Evolutionary conservation across 1,140 invertebrate species (phyloP).

Genomic region (Trichonephila clavipes): DNA sequence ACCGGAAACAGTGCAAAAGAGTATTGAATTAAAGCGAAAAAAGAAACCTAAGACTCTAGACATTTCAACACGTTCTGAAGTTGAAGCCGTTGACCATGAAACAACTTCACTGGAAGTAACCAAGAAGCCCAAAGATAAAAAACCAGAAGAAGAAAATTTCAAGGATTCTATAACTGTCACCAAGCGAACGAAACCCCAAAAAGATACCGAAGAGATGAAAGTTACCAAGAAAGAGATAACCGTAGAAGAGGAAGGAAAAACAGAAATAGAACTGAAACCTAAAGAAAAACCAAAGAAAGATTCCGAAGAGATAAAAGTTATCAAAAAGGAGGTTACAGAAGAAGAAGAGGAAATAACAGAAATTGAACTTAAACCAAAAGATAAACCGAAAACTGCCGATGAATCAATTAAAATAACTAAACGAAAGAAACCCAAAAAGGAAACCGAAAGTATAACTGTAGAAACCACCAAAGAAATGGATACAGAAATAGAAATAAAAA

Average conservation of each 20-base stretch:
- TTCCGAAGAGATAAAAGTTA: not conserved
- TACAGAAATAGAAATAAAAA: slow-evolving; percentile 32
- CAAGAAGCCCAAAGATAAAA: slow-evolving; percentile 1
- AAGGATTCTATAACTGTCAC: not conserved
- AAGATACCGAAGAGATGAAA: not conserved
- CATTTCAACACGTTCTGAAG: not conserved
- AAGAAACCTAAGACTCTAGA: slow-evolving; percentile 5
- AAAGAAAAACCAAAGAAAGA: not conserved
- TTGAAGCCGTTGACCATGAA: not conserved
- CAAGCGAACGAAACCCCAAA: slow-evolving; percentile 9
- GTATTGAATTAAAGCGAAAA: not conserved
- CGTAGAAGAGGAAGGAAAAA: too few species aligned
- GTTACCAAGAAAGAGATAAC: not conserved
- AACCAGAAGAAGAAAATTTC: slow-evolving; percentile 34
- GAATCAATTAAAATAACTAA: not conserved
- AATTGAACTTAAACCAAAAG: not conserved
- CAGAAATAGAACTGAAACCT: too few species aligned
- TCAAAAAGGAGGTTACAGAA: not conserved
- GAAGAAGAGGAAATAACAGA: slow-evolving; percentile 1
- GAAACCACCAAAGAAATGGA: slow-evolving; percentile 27
- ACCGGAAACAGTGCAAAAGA: not conserved
- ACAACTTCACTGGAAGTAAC: slow-evolving; percentile 6
- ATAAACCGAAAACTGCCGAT: not conserved
- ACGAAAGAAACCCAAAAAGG: slow-evolving; percentile 19
- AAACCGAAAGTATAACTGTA: not conserved